Evolutionary conservation across 2,888 invertebrate species (phyloP).

Genomic region (Hyalella azteca): DNA sequence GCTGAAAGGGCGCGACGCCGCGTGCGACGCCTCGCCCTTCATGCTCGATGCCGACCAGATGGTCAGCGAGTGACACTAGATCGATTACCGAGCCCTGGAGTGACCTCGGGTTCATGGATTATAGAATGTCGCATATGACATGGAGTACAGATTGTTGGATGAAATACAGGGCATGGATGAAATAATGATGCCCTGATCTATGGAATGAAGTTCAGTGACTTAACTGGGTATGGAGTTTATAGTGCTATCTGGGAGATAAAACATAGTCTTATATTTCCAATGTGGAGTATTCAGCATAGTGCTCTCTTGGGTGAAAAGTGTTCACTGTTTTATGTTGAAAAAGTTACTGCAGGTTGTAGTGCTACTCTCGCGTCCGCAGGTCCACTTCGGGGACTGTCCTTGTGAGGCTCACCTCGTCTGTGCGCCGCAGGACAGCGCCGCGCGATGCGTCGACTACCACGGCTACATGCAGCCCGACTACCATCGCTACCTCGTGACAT

Average conservation of each 20-base stretch:
- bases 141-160: too few relatives aligned
- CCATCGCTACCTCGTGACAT: not conserved
- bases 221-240: too few relatives aligned
- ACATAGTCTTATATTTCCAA: not conserved
- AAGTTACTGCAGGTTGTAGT: too few relatives aligned
- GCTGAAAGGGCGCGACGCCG: constrained; percentile 39
- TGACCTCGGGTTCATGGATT: too few relatives aligned
- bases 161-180: too few relatives aligned
- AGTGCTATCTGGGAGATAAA: not conserved
- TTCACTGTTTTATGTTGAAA: too few relatives aligned
- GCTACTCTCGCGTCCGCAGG: constrained; percentile 3
- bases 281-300: not conserved
- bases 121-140: too few relatives aligned
- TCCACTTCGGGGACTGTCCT: constrained; percentile 50
- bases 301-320: too few relatives aligned
- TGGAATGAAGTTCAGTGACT: too few relatives aligned
- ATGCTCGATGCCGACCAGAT: constrained; percentile 43
- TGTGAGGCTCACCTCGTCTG: constrained; percentile 50
- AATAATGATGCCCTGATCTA: too few relatives aligned
- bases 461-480: not conserved
- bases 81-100: too few relatives aligned
- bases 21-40: constrained; percentile 51
- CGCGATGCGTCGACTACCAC: constrained; percentile 42
- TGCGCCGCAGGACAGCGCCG: constrained; percentile 35
- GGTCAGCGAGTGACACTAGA: constrained; percentile 44